These are phyloP conservation scores for Megastigmus dorsalis DNA, from an alignment of 2,888 invertebrate genomes.

Conservation along the genomic window DNA sequence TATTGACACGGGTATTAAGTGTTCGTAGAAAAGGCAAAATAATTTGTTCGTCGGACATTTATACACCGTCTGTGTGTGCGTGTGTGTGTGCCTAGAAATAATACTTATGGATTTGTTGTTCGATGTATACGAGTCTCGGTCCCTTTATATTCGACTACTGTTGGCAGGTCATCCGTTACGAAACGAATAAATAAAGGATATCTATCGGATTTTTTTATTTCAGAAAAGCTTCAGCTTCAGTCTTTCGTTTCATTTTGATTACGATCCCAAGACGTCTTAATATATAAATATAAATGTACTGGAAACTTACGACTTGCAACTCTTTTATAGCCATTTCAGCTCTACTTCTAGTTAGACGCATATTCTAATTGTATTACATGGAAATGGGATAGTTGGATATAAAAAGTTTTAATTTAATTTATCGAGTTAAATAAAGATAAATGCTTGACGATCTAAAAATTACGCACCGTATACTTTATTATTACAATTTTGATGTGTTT, in stretches of 20 bases:
- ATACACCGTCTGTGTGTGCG: too few relatives aligned
- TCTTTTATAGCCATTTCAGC: too few relatives aligned
- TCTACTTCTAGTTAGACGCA: too few relatives aligned
- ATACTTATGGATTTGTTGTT: background rate
- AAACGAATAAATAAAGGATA: slow-evolving; percentile 2
- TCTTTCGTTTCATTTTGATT: background rate
- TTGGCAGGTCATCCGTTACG: slow-evolving; percentile 11
- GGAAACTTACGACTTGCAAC: too few relatives aligned
- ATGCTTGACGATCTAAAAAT: too few relatives aligned
- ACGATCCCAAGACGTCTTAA: too few relatives aligned
- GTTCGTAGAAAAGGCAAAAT: background rate
- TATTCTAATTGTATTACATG: too few relatives aligned
- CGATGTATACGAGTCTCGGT: background rate
- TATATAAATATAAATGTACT: too few relatives aligned
- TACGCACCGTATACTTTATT: too few relatives aligned
- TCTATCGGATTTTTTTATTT: slow-evolving; percentile 18
- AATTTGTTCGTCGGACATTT: background rate
- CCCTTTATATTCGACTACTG: background rate
- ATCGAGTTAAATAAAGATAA: too few relatives aligned
- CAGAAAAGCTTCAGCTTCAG: background rate
- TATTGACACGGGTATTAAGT: slow-evolving; percentile 19
- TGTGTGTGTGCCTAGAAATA: background rate
- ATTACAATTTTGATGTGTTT: too few relatives aligned
- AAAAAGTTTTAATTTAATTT: too few relatives aligned
- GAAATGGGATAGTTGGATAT: background rate